Base-by-base conservation (phyloP, 1,140 invertebrate genomes). In the Mamestra configurata region DNA sequence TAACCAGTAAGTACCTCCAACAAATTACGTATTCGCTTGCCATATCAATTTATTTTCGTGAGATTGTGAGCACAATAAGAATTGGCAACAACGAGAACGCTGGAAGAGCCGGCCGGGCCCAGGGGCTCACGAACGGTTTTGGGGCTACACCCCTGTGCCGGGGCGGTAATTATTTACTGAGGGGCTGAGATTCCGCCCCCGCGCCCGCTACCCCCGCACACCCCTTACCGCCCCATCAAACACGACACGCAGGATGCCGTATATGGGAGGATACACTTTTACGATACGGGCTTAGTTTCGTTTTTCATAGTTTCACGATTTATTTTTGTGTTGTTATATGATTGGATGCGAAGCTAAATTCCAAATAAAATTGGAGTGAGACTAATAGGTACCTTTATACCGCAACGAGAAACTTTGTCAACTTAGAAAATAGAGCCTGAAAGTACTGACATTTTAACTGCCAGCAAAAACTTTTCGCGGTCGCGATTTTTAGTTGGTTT, bases 111-210 rank as follows among this genome's bases (percentile, higher is more conserved):
- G 37, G 72, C 55, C 73, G 73, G 73, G 57, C 73, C 31, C 55
- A n/a, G 43, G 53, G 71, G 71, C 71, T 75, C 71, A 59, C 51
- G 35, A 31, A 35, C 55, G 73, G 57, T 76, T 76, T 76, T 76
- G 73, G 73, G 73, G 73, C 55, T 76, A 49, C 73, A 76, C 73
- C 73, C 73, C 73, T 43, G 55, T 40, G 46, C 71, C 82, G 80
- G 66, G 82, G 80, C 81, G 85, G 82, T 82, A 88, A 88, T 88
- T 88, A 88, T 89, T 87, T 85, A 88, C 84, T 66, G 86, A 88
- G 86, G 85, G 82, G 86, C 79, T 82, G 85, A 81, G 81, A 83
- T 84, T 80, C 79, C 59, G 20, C 80, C 79, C 81, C 79, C 79
- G 73, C 53, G n/a, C 66, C 55, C 59, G 18, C 27, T 8, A 37